These are phyloP conservation scores for Rhyacichthys aspro DNA, from an alignment of 2,797 vertebrate species.

Conservation along the genomic window DNA sequence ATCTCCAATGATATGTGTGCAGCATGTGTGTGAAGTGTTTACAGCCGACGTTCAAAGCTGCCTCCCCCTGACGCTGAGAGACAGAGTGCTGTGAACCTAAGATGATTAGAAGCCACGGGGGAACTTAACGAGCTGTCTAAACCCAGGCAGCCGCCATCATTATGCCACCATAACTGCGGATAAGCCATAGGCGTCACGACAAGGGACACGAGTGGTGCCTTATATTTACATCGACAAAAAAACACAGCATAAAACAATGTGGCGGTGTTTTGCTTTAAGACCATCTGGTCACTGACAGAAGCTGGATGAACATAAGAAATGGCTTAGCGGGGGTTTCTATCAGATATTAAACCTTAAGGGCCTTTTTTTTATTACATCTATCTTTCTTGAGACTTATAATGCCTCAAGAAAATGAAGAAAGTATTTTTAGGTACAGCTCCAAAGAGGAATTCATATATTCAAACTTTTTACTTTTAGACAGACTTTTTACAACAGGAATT, in stretches of 20 bases:
- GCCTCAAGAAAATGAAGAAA: conserved; percentile 35
- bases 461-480: conserved; percentile 29
- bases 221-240: conserved; percentile 60
- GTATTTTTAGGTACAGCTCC: conserved; percentile 45
- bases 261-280: conserved; percentile 52
- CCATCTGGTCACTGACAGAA: conserved; percentile 26
- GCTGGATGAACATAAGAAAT: conserved; percentile 50
- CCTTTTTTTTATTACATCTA: conserved; percentile 56
- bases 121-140: conserved; percentile 66
- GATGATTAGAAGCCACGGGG: conserved; percentile 68
- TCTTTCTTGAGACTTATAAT: conserved; percentile 46
- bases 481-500: conserved; percentile 11
- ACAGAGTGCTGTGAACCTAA: conserved; percentile 43
- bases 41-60: conserved; percentile 66
- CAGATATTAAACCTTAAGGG: conserved; percentile 53
- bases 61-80: conserved; percentile 30
- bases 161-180: conserved; percentile 19
- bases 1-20: background rate
- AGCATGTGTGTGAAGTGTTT: conserved; percentile 35
- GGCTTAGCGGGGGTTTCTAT: conserved; percentile 54
- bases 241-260: conserved; percentile 34
- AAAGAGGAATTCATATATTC: conserved; percentile 28
- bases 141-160: conserved; percentile 42
- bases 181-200: conserved; percentile 40
- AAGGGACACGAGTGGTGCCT: conserved; percentile 24